Evolutionary conservation across 2,113 vertebrate genomes (phyloP).

Genomic region (Albula goreensis): DNA sequence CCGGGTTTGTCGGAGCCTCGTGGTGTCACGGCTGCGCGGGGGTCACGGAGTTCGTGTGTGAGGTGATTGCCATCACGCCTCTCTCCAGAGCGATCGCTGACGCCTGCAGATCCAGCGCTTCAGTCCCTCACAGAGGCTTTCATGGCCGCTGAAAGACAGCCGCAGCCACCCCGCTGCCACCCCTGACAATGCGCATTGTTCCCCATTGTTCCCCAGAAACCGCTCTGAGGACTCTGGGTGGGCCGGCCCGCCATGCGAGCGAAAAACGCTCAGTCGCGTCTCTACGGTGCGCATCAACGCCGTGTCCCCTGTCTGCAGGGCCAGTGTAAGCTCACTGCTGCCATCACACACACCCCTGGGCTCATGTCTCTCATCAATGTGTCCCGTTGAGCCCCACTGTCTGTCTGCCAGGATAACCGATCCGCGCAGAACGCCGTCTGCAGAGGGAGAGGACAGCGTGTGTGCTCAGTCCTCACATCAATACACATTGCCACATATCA

Average conservation of each 20-base stretch:
- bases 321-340: neutral
- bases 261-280: neutral
- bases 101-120: neutral
- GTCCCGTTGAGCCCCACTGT: neutral
- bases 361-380: neutral
- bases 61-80: neutral
- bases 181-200: conserved; percentile 1
- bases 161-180: neutral
- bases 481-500: neutral
- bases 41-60: neutral
- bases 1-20: neutral
- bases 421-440: too few species aligned
- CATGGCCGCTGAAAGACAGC: neutral
- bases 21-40: neutral
- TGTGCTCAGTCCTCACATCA: neutral
- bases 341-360: neutral
- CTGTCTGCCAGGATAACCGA: too few species aligned
- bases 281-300: neutral
- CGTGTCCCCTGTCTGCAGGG: neutral
- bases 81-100: neutral
- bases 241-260: neutral
- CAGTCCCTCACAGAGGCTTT: neutral
- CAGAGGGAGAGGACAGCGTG: neutral
- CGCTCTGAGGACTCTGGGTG: neutral
- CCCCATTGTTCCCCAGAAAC: neutral